Base-by-base conservation (phyloP, 2,888 invertebrate species). In the Rotaria socialis region DNA sequence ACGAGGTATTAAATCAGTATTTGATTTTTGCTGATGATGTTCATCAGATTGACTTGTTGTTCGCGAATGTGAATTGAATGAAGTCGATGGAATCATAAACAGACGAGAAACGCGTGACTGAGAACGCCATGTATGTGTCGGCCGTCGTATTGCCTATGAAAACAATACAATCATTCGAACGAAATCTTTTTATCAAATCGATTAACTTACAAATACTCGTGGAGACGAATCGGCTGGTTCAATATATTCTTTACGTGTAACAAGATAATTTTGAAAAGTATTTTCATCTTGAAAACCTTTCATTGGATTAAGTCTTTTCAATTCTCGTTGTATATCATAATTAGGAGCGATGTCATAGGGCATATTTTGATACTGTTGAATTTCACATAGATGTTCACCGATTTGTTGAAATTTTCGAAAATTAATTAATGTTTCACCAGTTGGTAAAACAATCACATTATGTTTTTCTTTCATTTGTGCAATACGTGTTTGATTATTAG, bases 291-390 rank as follows among this genome's bases (percentile, higher is more conserved):
- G 43, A 75, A 43, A 75, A 75, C n/a, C n/a, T 75, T 43, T 75
- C 75, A 75, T 75, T 75, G 75, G 75, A 75, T 75, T 75, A 24
- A 75, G 41, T 43, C 75, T 10, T 75, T 75, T 75, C 7, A 75
- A 22, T 43, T 41, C 75, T 43, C 43, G 35, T 75, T 75, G 75
- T 22, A 75, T 75, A 43, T 75, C 75, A 43, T 43, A 41, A 75
- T 75, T 75, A 43, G 41, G 43, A 6, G 22, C 2, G 14, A 75
- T 75, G 43, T 75, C 75, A 43, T 75, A 75, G 1, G 75, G 75
- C 75, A 75, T 75, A 43, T 75, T 75, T 43, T 75, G 75, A 75
- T 75, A 75, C 24, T 75, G 75, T 75, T 75, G 75, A 75, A 75
- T 75, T 75, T 75, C 75, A 10, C 41, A 75, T 41, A 75, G 19